phyloP scores from a whole-genome alignment of 64 coral and sea anemone genomes.

The Hydrozoanthus tunicans region DNA sequence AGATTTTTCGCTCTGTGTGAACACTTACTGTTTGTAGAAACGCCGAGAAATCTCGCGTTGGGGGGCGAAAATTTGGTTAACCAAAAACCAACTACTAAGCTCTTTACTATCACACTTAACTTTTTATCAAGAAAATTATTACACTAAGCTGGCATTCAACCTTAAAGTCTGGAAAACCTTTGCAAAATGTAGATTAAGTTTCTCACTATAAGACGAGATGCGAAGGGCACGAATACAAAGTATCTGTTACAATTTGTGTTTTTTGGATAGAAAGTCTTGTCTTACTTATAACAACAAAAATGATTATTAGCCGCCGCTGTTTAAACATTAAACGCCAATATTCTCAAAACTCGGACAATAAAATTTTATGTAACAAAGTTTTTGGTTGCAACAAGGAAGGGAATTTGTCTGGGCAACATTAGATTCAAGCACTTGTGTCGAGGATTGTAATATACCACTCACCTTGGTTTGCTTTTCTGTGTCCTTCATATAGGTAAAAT shows the following conservation, averaged over 20 bases:
- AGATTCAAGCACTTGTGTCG: not conserved
- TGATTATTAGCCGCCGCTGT: not conserved
- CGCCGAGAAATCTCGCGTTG: not conserved
- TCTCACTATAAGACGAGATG: too few relatives aligned
- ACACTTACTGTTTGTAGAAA: conserved; percentile 8
- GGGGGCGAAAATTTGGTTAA: conserved; percentile 26
- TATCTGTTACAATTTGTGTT: not conserved
- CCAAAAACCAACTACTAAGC: conserved; percentile 11
- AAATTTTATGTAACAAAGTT: not conserved
- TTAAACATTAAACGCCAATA: not conserved
- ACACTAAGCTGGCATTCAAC: too few relatives aligned
- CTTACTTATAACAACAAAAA: not conserved
- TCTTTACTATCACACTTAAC: not conserved
- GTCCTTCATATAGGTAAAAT: conserved; percentile 23
- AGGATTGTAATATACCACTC: not conserved
- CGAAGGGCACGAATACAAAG: not conserved
- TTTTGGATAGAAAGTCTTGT: not conserved
- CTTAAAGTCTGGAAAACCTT: not conserved
- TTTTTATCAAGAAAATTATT: not conserved
- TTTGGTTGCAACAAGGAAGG: too few relatives aligned
- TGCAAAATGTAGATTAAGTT: not conserved
- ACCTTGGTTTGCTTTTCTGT: conserved; percentile 41
- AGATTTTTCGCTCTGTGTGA: conserved; percentile 25
- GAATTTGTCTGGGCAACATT: not conserved
- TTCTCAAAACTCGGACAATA: not conserved